Base-by-base conservation (phyloP, 2,888 invertebrate species). In the Lepetodrilus schrolli region DNA sequence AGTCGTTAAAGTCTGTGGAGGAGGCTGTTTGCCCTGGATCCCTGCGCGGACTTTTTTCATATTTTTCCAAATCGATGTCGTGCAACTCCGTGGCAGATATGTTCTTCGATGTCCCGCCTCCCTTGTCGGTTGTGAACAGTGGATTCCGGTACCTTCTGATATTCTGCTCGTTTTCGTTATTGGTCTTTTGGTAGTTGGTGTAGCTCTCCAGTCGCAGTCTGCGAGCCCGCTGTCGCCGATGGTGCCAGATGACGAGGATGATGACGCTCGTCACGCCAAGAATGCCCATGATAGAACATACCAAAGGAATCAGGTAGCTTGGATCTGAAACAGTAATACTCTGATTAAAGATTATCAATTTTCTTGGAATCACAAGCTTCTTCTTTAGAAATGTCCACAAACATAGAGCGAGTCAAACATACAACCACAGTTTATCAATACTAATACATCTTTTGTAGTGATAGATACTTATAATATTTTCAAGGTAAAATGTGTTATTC, bases 141-240 rank as follows among this genome's bases (percentile, higher is more conserved):
- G 95, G 95, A 91, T 95, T 95, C 66, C 88, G 84, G 91, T 95
- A 95, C 79, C 96, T 93, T 70, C 96, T 93, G 74, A 96, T 96
- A 91, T 96, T 96, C 89, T 96, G 96, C 89, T 96, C 96, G 90
- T 96, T 96, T 91, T 96, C 96, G 90, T 96, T 96, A 90, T 96
- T 96, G 2, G 96, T 95, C 90, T 96, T 96, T 87, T 96, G 96
- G 66, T 89, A 86, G 21, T 78, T 74, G 30, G 82, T 81, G 48
- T 82, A 77, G 38, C 82, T 78, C 13, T 82, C 77, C 92, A 80
- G 92, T 17, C 92, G 90, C 73, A 92, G 90, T 21, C 92, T 78
- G 38, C 75, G 76, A 20, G 77, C 75, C 49, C 77, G 91, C 80
- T 93, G 93, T 47, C 93, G 92, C 89, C 93, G 91, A 80, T 93